Percentiles rank a stretch among this genome's conserved stretches.
These are phyloP conservation scores for Sebastes iracundus DNA, from an alignment of 2,797 vertebrate genomes.

Conservation along the genomic window DNA sequence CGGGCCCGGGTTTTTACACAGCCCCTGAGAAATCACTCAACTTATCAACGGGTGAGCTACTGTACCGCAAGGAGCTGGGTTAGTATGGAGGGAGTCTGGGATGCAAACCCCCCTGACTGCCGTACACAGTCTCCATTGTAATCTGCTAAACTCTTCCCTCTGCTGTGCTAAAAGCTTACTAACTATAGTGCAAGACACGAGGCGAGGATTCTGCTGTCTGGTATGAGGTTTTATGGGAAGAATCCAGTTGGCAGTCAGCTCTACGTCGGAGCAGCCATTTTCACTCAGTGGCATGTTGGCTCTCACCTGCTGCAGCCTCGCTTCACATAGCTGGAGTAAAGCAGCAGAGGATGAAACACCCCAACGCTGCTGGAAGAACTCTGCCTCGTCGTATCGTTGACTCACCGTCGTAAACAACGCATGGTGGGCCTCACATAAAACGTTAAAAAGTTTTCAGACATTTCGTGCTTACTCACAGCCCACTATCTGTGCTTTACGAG, in stretches of 20 bases:
- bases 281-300: constrained; percentile 10
- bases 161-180: constrained; percentile 42
- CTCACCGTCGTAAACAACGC: constrained; percentile 48
- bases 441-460: constrained; percentile 39
- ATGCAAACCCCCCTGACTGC: constrained; percentile 57
- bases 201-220: constrained; percentile 13
- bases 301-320: constrained; percentile 9
- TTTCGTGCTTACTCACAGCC: constrained; percentile 42
- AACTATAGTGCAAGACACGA: constrained; percentile 31
- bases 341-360: constrained; percentile 14
- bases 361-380: constrained; percentile 4
- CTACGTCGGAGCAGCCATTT: neutral
- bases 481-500: constrained; percentile 58
- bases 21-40: constrained; percentile 82
- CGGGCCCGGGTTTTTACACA: constrained; percentile 67
- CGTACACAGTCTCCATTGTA: constrained; percentile 54
- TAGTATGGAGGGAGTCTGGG: constrained; percentile 51
- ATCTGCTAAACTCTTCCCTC: constrained; percentile 55
- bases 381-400: constrained; percentile 32
- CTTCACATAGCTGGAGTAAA: constrained; percentile 4
- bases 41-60: constrained; percentile 80
- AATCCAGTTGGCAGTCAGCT: constrained; percentile 26
- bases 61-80: constrained; percentile 69
- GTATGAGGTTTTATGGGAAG: constrained; percentile 10
- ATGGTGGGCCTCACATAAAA: constrained; percentile 48